These are phyloP conservation scores for Diglossa brunneiventris DNA, from an alignment of 2,113 vertebrate genomes.

Conservation along the genomic window DNA sequence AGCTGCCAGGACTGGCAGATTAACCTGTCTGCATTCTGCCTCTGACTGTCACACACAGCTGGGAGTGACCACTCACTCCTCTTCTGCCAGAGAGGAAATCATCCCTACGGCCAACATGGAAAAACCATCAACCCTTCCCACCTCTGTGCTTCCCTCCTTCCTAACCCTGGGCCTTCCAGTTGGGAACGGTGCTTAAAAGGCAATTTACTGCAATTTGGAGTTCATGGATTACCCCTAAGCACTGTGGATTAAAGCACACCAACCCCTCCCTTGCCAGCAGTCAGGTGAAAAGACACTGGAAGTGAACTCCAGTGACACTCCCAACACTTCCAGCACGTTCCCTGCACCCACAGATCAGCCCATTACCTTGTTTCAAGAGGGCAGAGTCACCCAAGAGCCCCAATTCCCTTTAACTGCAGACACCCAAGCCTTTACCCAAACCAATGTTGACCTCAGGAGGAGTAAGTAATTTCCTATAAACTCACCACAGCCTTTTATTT, in stretches of 20 bases:
- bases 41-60: neutral
- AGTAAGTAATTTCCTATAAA: neutral
- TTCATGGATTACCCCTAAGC: neutral
- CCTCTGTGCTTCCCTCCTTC: neutral
- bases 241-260: neutral
- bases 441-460: neutral
- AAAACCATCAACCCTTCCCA: neutral
- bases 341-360: neutral
- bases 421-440: neutral
- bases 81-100: neutral
- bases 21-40: neutral
- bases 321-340: neutral
- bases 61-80: neutral
- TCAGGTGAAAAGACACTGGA: neutral
- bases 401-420: neutral
- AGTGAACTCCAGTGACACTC: neutral
- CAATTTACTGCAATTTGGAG: neutral
- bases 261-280: neutral
- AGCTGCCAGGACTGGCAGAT: neutral
- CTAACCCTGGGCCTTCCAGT: rapidly evolving
- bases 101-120: rapidly evolving
- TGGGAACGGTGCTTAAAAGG: neutral
- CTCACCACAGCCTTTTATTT: neutral
- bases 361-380: rapidly evolving
- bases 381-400: neutral